A percentile compares a stretch with the other conserved stretches of the same genome.
phyloP scores from a whole-genome alignment of 2,797 vertebrate species.

The Gymnodraco acuticeps region DNA sequence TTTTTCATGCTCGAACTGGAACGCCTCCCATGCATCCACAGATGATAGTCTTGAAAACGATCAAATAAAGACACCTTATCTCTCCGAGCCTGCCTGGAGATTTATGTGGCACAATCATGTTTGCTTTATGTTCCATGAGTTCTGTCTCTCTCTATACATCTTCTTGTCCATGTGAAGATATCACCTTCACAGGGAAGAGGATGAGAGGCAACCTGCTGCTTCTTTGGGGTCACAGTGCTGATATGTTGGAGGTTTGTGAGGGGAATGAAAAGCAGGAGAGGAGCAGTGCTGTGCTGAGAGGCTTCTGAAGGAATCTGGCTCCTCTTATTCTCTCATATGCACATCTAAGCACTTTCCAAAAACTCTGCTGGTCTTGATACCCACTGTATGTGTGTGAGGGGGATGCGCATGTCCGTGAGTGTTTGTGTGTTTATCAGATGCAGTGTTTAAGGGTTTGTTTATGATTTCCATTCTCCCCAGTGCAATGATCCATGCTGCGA shows the following conservation, averaged over 20 bases:
- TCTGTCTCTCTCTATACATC: constrained; percentile 44
- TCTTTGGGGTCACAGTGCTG: constrained; percentile 64
- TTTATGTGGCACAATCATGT: constrained; percentile 44
- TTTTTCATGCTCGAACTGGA: constrained; percentile 69
- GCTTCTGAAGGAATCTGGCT: constrained; percentile 71
- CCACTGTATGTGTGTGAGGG: constrained; percentile 36
- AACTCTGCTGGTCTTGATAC: constrained; percentile 40
- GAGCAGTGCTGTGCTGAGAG: constrained; percentile 51
- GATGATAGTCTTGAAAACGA: constrained; percentile 41
- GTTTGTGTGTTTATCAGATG: constrained; percentile 54
- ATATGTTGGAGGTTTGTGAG: constrained; percentile 54
- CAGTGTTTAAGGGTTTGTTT: constrained; percentile 54
- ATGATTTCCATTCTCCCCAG: constrained; percentile 55
- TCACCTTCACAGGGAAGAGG: constrained; percentile 50
- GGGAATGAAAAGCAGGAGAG: constrained; percentile 56
- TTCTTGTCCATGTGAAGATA: constrained; percentile 45
- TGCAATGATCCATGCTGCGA: constrained; percentile 54
- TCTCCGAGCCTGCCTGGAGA: constrained; percentile 39
- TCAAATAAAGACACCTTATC: constrained; percentile 28
- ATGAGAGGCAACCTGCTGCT: constrained; percentile 66
- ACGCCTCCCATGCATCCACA: constrained; percentile 30
- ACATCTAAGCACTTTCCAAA: constrained; percentile 75
- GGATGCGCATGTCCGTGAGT: neutral
- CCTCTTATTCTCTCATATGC: constrained; percentile 71
- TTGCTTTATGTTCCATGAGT: constrained; percentile 50